Conservation (phyloP, 2,113 vertebrate species). For the Nestor notabilis region DNA sequence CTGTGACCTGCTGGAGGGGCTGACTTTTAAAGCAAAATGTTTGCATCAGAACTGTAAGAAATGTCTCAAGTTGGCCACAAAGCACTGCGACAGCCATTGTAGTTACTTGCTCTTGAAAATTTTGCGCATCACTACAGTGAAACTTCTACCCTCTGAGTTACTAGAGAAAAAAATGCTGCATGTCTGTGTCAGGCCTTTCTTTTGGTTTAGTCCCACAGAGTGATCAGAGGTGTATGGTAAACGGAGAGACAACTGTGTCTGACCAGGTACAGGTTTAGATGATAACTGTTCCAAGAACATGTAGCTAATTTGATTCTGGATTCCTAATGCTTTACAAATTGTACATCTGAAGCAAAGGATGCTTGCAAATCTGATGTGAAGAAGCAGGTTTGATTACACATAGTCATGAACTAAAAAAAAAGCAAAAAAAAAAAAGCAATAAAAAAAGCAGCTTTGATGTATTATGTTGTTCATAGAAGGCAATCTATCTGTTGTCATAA, state of each 20-base stretch:
- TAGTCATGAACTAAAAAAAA: background rate
- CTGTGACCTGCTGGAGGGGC: accelerated
- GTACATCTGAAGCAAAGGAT: background rate
- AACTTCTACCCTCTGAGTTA: background rate
- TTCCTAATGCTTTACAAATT: background rate
- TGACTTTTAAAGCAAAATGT: background rate
- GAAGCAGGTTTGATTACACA: background rate
- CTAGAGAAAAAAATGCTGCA: background rate
- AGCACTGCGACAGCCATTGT: background rate
- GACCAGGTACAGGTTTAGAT: background rate
- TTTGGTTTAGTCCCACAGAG: background rate
- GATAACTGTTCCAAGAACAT: background rate
- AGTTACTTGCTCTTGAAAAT: background rate
- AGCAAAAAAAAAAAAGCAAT: too few relatives aligned
- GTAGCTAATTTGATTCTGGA: background rate
- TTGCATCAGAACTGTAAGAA: background rate
- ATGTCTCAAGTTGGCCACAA: background rate
- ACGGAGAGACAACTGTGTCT: background rate
- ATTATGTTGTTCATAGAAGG: background rate
- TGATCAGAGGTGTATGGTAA: background rate
- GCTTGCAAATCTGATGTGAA: background rate
- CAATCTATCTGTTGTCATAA: background rate
- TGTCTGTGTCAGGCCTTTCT: background rate
- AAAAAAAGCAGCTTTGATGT: background rate
- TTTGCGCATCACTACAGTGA: background rate